phyloP scores from a whole-genome alignment of 2,113 vertebrate species.

The Eira barbara region DNA sequence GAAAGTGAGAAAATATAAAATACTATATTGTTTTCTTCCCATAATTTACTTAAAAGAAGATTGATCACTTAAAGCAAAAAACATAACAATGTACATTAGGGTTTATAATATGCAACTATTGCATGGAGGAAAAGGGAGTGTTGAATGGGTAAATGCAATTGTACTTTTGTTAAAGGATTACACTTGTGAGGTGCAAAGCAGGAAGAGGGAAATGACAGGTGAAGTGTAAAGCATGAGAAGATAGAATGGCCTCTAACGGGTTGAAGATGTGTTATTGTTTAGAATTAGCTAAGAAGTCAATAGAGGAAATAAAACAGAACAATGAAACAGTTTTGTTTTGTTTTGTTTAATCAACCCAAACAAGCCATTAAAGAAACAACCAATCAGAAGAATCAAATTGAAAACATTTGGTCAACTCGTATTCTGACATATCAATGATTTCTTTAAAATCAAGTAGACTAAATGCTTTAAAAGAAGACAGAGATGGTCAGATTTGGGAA shows the following conservation, averaged over 20 bases:
- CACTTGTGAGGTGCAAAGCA: background rate
- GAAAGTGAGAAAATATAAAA: background rate
- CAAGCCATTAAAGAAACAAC: background rate
- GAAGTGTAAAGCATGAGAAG: background rate
- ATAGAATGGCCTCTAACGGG: background rate
- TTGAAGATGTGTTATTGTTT: background rate
- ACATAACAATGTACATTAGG: background rate
- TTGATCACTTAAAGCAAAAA: background rate
- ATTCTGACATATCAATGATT: background rate
- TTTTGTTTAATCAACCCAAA: background rate
- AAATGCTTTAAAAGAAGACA: background rate
- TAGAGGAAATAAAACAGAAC: background rate
- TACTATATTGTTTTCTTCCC: background rate
- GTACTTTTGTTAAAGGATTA: background rate
- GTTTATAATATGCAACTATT: background rate
- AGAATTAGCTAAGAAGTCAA: background rate
- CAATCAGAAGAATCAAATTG: background rate
- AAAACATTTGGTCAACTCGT: background rate
- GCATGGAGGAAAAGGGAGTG: background rate
- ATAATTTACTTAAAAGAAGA: slow-evolving; percentile 12
- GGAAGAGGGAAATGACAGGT: background rate
- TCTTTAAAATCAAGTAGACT: background rate
- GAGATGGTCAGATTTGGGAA: background rate
- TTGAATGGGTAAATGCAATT: background rate
- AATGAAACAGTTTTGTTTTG: background rate